These are phyloP conservation scores for Cloeon dipterum DNA, from an alignment of 2,888 invertebrate genomes.

Conservation along the genomic window DNA sequence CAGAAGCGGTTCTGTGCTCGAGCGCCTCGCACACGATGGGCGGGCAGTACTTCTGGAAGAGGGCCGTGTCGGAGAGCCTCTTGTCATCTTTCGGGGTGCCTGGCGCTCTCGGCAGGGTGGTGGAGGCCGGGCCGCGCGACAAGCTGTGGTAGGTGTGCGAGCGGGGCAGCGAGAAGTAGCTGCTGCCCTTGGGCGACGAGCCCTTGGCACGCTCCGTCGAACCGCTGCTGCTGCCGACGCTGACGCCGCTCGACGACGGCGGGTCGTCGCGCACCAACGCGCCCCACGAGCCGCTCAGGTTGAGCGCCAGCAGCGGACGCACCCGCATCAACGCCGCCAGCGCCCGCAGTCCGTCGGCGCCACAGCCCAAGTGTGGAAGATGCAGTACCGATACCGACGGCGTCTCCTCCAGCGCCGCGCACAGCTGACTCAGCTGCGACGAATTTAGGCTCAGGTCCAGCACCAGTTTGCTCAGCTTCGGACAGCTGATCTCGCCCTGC, in stretches of 20 bases:
- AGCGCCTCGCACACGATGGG: conserved; percentile 22
- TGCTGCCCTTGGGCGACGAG: conserved; percentile 9
- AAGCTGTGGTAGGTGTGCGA: conserved; percentile 21
- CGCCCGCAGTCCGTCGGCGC: conserved; percentile 25
- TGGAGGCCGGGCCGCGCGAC: conserved; percentile 19
- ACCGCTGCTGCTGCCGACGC: conserved; percentile 19
- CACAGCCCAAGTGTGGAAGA: conserved; percentile 28
- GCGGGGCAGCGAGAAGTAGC: conserved; percentile 24
- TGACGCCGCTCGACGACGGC: conserved; percentile 24
- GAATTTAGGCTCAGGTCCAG: conserved; percentile 27
- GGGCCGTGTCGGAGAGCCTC: conserved; percentile 27
- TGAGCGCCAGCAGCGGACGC: conserved; percentile 23
- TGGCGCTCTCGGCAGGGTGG: conserved; percentile 21
- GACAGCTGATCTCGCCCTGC: conserved; percentile 10
- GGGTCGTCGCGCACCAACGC: conserved; percentile 13
- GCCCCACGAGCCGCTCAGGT: conserved; percentile 26
- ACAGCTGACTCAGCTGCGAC: conserved; percentile 26
- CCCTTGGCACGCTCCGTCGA: conserved; percentile 3
- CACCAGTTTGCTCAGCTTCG: conserved; percentile 23
- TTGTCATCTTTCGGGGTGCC: conserved; percentile 16
- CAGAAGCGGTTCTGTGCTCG: conserved; percentile 16
- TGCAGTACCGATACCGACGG: conserved; percentile 25
- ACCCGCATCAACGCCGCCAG: conserved; percentile 23
- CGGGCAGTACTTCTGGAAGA: conserved; percentile 25
- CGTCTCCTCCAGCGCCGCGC: conserved; percentile 23